Evolutionary conservation across 2,113 vertebrate genomes (phyloP), one percentile per base, ranked within the genome.

Genomic region (Malurus cyaneus): DNA sequence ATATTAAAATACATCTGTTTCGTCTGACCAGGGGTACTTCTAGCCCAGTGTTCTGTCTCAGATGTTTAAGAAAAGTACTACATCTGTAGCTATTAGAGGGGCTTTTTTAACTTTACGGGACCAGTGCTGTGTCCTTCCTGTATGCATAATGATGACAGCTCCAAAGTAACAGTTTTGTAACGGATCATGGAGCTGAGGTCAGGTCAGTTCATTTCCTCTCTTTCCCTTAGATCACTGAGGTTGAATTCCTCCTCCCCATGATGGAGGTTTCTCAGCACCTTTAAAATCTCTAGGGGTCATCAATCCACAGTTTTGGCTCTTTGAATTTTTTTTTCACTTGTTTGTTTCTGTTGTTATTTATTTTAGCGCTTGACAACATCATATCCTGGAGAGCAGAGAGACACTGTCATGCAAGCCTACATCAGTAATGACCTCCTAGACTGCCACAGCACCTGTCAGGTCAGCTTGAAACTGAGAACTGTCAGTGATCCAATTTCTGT

Each of bases 341-440:
- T 53, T 89, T 89, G 8, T 69, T 88, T 25, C 23, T 81, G 26
- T 42, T 50, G 67, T 34, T 86, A 36, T 90, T 81, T 89, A 82
- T 91, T 96, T 73, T 73, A 99, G 99, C 99, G 99, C 88, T 96
- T 99, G 95, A 99, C 99, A 60, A 98, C 98, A 5, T 99, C 99
- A 11, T 98, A 99, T 42, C 98, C 98, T 5, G 99, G 99, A 29
- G 99, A 99, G 74, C 99, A 99, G 96, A 98, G 99, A 92, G 99
- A 99, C 94, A 99, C 98, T 0, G 98, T 99, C 17, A 97, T 99
- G 81, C 99, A 99, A 88, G 99, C 99, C 80, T 99, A 98, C 76
- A 97, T 99, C 96, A 98, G 97, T 95, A 99, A 99, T 8, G 99
- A 99, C 94, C 98, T 99, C 56, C 92, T 99, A 72, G 98, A 98